Percentiles rank a stretch among this genome's conserved stretches.
Conservation (phyloP, 2,113 vertebrate genomes). For the Macroglossus sobrinus region DNA sequence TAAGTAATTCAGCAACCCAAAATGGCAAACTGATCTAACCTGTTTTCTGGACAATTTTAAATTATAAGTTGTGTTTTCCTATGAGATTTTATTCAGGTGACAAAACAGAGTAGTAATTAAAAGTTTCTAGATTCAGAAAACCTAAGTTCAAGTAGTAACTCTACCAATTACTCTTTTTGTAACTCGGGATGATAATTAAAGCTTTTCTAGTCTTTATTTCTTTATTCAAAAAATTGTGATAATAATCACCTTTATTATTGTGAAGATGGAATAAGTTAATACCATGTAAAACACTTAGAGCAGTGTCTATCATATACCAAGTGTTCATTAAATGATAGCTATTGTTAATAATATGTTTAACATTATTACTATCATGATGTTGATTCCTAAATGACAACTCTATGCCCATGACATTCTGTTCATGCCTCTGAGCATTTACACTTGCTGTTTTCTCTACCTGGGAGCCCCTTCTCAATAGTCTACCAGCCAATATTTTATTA, state of each 20-base stretch:
- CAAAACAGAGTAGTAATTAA: background rate
- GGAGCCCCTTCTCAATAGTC: rapidly evolving
- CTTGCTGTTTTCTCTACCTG: background rate
- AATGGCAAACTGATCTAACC: background rate
- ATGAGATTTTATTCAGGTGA: background rate
- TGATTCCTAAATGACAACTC: background rate
- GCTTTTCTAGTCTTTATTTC: background rate
- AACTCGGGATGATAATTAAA: background rate
- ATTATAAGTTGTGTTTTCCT: background rate
- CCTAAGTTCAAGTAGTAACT: background rate
- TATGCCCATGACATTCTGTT: background rate
- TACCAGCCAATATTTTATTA: background rate
- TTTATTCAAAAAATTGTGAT: background rate
- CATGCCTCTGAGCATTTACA: background rate
- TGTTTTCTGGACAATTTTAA: background rate
- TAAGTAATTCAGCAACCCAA: background rate
- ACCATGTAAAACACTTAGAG: background rate
- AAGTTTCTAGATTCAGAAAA: background rate
- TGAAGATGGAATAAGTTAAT: background rate
- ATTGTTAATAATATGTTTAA: background rate
- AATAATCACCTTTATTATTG: background rate
- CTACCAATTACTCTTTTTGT: background rate
- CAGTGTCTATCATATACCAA: background rate
- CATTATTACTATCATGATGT: background rate
- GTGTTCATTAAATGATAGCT: background rate